phyloP scores from a whole-genome alignment of 1,140 invertebrate genomes.

The Macrobrachium rosenbergii region DNA sequence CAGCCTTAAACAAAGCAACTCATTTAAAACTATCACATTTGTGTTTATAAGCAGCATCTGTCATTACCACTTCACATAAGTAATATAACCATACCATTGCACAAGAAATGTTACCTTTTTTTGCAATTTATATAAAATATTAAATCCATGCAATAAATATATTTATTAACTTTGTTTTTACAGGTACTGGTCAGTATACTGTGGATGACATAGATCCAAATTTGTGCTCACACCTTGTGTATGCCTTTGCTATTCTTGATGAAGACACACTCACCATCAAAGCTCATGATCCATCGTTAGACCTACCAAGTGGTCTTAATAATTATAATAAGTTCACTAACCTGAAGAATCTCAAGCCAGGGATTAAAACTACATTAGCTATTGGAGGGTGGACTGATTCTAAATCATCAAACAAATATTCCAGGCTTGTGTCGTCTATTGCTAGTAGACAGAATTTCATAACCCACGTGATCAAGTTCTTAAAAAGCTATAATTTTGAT shows the following conservation, averaged over 20 bases:
- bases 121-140: too few species aligned
- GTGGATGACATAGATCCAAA: conserved; percentile 78
- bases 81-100: too few species aligned
- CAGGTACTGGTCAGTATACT: conserved; percentile 84
- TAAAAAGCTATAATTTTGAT: conserved; percentile 85
- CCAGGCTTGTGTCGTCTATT: conserved; percentile 75
- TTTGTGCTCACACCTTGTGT: conserved; percentile 88
- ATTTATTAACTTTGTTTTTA: background rate
- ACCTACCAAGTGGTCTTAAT: conserved; percentile 70
- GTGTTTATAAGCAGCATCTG: too few species aligned
- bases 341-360: conserved; percentile 80
- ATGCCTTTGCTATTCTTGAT: conserved; percentile 86
- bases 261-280: conserved; percentile 78
- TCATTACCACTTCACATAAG: too few species aligned
- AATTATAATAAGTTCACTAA: conserved; percentile 65
- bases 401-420: conserved; percentile 18
- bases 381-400: conserved; percentile 72
- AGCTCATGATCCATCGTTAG: conserved; percentile 79
- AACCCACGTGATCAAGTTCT: conserved; percentile 79
- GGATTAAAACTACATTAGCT: conserved; percentile 77
- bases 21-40: too few species aligned
- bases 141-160: too few species aligned
- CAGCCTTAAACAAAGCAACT: too few species aligned
- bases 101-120: too few species aligned
- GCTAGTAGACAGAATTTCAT: conserved; percentile 82